Evolutionary conservation across 2,797 vertebrate genomes (phyloP).

Genomic region (Gymnocypris eckloni): DNA sequence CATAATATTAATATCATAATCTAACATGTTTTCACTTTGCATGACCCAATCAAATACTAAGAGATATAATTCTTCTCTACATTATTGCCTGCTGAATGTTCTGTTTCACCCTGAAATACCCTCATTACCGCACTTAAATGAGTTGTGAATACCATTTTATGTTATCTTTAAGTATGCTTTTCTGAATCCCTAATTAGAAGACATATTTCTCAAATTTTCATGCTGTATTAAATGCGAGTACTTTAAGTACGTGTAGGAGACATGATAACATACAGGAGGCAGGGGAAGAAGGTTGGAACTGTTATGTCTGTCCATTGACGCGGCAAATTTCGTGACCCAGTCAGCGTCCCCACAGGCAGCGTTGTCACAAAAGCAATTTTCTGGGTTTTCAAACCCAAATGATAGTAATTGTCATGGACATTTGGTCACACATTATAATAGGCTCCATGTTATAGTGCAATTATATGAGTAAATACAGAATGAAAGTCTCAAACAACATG

Average conservation of each 20-base stretch:
- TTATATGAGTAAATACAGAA: conserved; percentile 21
- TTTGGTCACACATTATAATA: conserved; percentile 27
- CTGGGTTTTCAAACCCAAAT: conserved; percentile 45
- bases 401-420: conserved; percentile 28
- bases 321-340: conserved; percentile 42
- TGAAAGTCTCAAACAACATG: background rate
- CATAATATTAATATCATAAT: background rate
- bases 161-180: conserved; percentile 6
- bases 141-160: background rate
- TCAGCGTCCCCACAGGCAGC: conserved; percentile 35
- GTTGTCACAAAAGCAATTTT: conserved; percentile 48
- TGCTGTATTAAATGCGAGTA: conserved; percentile 10
- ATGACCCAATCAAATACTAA: background rate
- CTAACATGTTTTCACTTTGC: conserved; percentile 3
- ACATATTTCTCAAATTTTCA: background rate
- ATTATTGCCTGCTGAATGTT: background rate
- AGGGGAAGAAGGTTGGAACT: background rate
- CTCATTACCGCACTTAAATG: background rate
- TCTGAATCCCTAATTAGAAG: background rate
- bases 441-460: conserved; percentile 29
- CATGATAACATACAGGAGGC: background rate
- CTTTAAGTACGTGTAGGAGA: background rate
- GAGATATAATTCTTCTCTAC: background rate
- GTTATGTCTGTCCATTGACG: conserved; percentile 36
- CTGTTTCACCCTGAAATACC: background rate